Base-by-base conservation (phyloP, 1,140 invertebrate species). In the Hyposmocoma kahamanoa region DNA sequence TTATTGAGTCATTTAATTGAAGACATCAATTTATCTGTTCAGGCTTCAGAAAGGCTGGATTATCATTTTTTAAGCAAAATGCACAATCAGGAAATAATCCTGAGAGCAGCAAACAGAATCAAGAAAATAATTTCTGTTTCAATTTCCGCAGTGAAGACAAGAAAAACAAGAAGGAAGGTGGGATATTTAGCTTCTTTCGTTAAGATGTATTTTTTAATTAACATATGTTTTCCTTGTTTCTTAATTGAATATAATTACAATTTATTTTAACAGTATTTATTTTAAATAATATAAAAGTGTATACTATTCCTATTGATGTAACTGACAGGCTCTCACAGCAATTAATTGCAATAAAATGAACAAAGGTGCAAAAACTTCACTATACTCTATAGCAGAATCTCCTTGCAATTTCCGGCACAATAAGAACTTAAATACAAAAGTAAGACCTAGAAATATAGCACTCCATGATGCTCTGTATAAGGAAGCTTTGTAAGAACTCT, bases 381-480 rank as follows among this genome's bases (percentile, higher is more conserved):
- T 97, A 70, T 94, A 97, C 67, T 96, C 95, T 38, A 97, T 90
- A 11, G 88, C 90, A 45, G 91, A 91, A 68, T 93, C 91, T 20
- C 92, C 92, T 62, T 93, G 91, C 17, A 98, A 82, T 84, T 96
- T 97, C 76, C 94, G 92, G 86, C 96, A 98, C 10, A 98, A 74
- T 48, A 98, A 88, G 85, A 97, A 94, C 79, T 99, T 97, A 72
- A 97, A 98, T 22, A 96, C 91, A 89, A 97, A 97, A 44, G 96
- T 90, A 39, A 97, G 85, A 10, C 94, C 89, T 22, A 98, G 82
- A 63, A 95, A 93, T 53, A 93, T 91, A 38, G 93, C 89, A 77
- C 95, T 97, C 93, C 96, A 98, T 26, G 93, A 88, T 8, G 94
- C 91, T 59, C 96, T 89, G 52, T 95, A 86, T 8, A 94, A 77